Conservation (phyloP, 2,113 vertebrate genomes). For the human region GRCh38 chr13:29312501-29313000, state of each 20-base stretch:
- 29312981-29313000: background rate
- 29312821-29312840: background rate
- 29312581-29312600: background rate
- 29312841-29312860: constrained; percentile 4
- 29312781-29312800: background rate
- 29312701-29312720: background rate
- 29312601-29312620: background rate
- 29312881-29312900: background rate
- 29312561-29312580: constrained; percentile 2
- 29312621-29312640: background rate
- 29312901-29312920: background rate
- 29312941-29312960: background rate
- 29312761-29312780: constrained; percentile 30
- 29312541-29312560: background rate
- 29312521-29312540: background rate
- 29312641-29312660: background rate
- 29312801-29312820: constrained; percentile 28
- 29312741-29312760: background rate
- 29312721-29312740: background rate
- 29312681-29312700: background rate
- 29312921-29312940: background rate
- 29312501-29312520: background rate
- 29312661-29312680: background rate
- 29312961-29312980: background rate
- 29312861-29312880: constrained; percentile 3